Evolutionary conservation across 2,888 invertebrate genomes (phyloP).

Genomic region (Phyto melanocephala): DNA sequence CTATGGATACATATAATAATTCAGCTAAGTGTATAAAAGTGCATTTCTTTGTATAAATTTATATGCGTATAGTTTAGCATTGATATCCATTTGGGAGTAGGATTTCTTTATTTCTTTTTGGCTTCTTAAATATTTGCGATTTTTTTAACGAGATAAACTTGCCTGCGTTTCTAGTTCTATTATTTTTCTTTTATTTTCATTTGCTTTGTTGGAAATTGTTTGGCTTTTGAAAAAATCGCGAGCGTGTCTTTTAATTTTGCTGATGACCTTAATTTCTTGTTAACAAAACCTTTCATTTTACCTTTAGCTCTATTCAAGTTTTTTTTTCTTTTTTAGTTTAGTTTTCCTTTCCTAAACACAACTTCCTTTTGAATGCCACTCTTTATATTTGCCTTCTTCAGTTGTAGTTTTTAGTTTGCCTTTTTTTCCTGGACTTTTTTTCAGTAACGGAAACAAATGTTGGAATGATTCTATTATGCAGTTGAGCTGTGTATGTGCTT

Average conservation of each 20-base stretch:
- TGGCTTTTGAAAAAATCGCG: constrained; percentile 18
- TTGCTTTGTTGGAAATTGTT: neutral
- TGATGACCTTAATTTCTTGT: constrained; percentile 49
- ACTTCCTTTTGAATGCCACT: constrained; percentile 22
- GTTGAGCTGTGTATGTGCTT: constrained; percentile 7
- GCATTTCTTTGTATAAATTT: neutral
- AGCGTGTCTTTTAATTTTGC: constrained; percentile 32
- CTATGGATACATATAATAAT: no score
- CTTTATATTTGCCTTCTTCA: constrained; percentile 3
- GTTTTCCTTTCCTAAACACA: constrained; percentile 24
- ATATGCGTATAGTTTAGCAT: neutral
- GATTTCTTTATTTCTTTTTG: neutral
- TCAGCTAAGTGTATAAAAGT: no score
- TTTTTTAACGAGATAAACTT: constrained; percentile 44
- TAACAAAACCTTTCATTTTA: constrained; percentile 17
- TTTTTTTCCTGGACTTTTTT: neutral
- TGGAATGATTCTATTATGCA: constrained; percentile 40
- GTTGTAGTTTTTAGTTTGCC: neutral
- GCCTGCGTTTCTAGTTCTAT: neutral
- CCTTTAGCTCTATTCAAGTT: constrained; percentile 25
- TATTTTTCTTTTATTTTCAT: constrained; percentile 9
- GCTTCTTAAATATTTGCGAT: constrained; percentile 16
- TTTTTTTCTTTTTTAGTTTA: constrained; percentile 7
- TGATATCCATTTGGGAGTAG: neutral
- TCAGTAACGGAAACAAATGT: neutral